Evolutionary conservation across 2,888 invertebrate genomes (phyloP).

Genomic region (Troides aeacus): DNA sequence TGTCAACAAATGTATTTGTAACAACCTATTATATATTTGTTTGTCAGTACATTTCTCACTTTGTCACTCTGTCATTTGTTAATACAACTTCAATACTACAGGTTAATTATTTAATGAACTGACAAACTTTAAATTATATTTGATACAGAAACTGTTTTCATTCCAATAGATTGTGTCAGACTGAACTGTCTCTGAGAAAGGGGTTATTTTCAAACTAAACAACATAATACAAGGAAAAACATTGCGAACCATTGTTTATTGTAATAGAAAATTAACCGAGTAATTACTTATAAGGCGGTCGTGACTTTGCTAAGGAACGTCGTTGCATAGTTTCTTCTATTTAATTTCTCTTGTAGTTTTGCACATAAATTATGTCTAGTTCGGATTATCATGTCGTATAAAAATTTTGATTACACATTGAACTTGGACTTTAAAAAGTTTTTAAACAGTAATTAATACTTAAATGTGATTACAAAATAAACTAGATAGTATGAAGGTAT

Average conservation of each 20-base stretch:
- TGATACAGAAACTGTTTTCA: constrained; percentile 14
- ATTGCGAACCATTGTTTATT: constrained; percentile 9
- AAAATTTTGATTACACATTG: constrained; percentile 21
- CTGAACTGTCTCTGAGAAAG: constrained; percentile 19
- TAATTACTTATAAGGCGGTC: constrained; percentile 10
- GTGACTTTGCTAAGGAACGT: constrained; percentile 18
- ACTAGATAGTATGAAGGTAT: background rate
- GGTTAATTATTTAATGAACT: background rate
- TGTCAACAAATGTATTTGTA: background rate
- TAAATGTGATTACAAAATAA: background rate
- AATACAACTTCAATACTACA: background rate
- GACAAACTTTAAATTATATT: background rate
- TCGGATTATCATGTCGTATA: constrained; percentile 1
- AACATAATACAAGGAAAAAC: constrained; percentile 22
- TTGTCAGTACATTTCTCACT: background rate
- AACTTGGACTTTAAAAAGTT: constrained; percentile 11
- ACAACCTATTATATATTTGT: background rate
- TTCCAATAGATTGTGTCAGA: constrained; percentile 8
- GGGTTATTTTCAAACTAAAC: constrained; percentile 12
- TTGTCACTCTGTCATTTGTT: background rate
- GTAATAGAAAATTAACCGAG: constrained; percentile 1
- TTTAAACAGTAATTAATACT: constrained; percentile 2
- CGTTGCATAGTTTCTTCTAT: constrained; percentile 2
- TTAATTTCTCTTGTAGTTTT: constrained; percentile 6
- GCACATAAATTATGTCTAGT: constrained; percentile 4